These are phyloP conservation scores for Dinoponera quadriceps DNA, from an alignment of 1,140 invertebrate genomes.

Conservation along the genomic window DNA sequence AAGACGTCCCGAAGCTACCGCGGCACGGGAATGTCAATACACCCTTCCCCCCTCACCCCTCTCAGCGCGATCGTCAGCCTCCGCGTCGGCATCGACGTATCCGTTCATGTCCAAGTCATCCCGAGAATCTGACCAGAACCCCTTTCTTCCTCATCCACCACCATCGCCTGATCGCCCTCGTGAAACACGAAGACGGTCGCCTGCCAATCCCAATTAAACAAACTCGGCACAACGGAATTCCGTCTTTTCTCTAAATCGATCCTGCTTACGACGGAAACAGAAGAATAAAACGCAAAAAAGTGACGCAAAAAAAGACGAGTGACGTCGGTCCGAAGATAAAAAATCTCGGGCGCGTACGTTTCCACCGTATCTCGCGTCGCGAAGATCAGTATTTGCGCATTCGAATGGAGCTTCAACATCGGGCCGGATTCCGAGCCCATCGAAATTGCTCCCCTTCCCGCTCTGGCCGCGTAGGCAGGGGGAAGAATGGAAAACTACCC, in stretches of 20 bases:
- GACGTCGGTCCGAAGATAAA: background rate
- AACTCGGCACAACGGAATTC: background rate
- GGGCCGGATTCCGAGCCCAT: slow-evolving; percentile 6
- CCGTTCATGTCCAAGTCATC: slow-evolving; percentile 63
- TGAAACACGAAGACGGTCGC: too few species aligned
- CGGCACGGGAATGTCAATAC: slow-evolving; percentile 68
- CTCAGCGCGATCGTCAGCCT: slow-evolving; percentile 56
- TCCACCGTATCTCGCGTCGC: background rate
- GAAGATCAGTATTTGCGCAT: background rate
- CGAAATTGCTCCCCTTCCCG: slow-evolving; percentile 10
- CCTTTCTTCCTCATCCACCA: slow-evolving; percentile 56
- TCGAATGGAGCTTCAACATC: background rate
- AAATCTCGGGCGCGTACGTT: too few species aligned
- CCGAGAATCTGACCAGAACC: slow-evolving; percentile 52
- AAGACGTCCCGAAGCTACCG: slow-evolving; percentile 58
- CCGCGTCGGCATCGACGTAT: slow-evolving; percentile 50
- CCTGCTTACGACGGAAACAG: background rate
- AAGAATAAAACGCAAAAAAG: background rate
- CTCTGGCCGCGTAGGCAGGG: slow-evolving; percentile 26
- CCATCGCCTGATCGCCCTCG: too few species aligned
- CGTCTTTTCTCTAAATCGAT: background rate
- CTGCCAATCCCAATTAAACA: background rate
- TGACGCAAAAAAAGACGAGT: too few species aligned
- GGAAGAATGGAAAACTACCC: slow-evolving; percentile 62
- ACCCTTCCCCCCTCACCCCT: slow-evolving; percentile 49